Percentiles rank a stretch among this genome's conserved stretches.
Conservation (phyloP, 2,113 vertebrate genomes). For the Lepus timidus region DNA sequence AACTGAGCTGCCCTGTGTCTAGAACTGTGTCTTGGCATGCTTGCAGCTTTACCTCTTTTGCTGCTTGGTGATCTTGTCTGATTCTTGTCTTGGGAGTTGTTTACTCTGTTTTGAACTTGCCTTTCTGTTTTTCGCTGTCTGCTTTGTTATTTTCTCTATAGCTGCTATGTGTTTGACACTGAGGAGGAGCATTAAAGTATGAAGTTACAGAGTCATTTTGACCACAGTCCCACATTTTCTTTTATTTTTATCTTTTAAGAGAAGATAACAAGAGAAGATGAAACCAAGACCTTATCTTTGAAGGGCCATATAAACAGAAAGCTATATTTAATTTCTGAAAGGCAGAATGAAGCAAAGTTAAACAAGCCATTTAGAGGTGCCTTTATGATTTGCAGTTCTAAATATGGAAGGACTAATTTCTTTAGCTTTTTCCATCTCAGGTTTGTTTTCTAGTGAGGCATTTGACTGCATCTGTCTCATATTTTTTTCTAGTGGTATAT, state of each 20-base stretch:
- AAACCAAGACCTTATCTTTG: neutral
- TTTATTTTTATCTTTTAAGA: neutral
- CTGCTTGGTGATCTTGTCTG: neutral
- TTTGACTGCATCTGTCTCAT: conserved; percentile 78
- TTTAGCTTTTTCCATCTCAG: conserved; percentile 67
- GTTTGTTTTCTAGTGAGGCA: conserved; percentile 75
- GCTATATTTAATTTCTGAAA: conserved; percentile 30
- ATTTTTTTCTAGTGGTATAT: conserved; percentile 63
- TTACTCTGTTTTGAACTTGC: conserved; percentile 5
- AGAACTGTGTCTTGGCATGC: neutral
- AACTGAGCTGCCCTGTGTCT: neutral
- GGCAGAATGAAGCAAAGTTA: conserved; percentile 43
- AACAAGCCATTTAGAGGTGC: neutral
- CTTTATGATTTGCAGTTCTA: conserved; percentile 57
- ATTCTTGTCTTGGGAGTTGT: conserved; percentile 2
- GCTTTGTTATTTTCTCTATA: neutral
- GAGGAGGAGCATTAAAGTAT: neutral
- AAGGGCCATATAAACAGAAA: neutral
- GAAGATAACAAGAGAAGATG: neutral
- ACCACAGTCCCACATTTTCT: neutral
- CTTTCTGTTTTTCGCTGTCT: conserved; percentile 1
- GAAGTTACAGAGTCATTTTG: conserved; percentile 12
- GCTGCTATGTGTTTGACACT: neutral
- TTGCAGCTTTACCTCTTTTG: neutral
- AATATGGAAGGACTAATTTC: conserved; percentile 77